A percentile compares a stretch with the other conserved stretches of the same genome.
Evolutionary conservation across 2,113 vertebrate genomes (phyloP).

Genomic region (Serilophus lunatus): DNA sequence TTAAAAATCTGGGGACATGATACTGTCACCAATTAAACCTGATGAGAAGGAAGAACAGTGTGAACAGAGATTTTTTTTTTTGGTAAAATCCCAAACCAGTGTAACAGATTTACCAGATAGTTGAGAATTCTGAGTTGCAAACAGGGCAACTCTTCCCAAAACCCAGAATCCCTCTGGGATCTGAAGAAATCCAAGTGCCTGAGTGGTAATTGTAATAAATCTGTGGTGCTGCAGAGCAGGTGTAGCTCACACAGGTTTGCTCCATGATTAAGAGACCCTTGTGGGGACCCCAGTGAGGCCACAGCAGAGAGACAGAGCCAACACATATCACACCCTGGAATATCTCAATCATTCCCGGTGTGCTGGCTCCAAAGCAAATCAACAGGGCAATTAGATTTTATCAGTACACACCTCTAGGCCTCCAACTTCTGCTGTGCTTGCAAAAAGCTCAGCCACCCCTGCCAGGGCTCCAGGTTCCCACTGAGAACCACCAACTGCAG

Average conservation of each 20-base stretch:
- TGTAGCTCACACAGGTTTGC: neutral
- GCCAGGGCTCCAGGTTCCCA: neutral
- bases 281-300: neutral
- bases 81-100: neutral
- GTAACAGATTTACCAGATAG: neutral
- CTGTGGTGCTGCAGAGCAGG: neutral
- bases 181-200: neutral
- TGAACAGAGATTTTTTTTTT: too few species aligned
- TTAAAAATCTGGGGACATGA: neutral
- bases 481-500: neutral
- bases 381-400: conserved; percentile 79
- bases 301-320: neutral
- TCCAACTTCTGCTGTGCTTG: neutral
- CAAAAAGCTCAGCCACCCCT: neutral
- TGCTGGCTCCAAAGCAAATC: conserved; percentile 62
- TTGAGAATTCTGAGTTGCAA: neutral
- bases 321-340: conserved; percentile 6
- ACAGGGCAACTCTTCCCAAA: neutral
- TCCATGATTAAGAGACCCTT: conserved; percentile 17
- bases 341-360: conserved; percentile 62
- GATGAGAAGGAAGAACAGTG: neutral
- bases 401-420: conserved; percentile 49
- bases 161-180: neutral
- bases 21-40: neutral
- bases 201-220: neutral